Evolutionary conservation across 2,113 vertebrate species (phyloP), one percentile per base, ranked within the genome.

Genomic region (Hemichromis elongatus): DNA sequence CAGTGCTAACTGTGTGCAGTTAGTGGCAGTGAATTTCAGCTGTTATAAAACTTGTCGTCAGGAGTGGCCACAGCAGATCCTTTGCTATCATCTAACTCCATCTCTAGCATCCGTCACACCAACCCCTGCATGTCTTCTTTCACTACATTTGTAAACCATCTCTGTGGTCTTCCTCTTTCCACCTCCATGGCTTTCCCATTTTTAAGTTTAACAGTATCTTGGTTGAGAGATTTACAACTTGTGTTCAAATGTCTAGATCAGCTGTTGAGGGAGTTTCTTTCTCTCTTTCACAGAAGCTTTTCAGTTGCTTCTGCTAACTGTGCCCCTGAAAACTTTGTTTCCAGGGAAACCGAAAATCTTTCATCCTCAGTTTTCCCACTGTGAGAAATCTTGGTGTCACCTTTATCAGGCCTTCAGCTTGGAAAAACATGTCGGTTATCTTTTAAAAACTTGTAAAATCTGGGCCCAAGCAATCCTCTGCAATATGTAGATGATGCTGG

Each of bases 21-120:
- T 35, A 2, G 9, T 37, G 35, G 35, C 9, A 37, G 35, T 37
- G 35, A 9, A 37, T 37, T 9, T 37, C 8, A 37, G 35, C 35
- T 37, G 35, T 37, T 37, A 37, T 37, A 9, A 37, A 9, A 37
- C 35, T 37, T 37, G 35, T 35, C 35, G 3, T 37, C 33, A 35
- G 33, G 33, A 35, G 33, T 8, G 33, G 7, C 33, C 33, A 9
- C 33, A 35, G 33, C 33, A 35, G 33, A 9, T 35, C 33, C 8
- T 7, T 56, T 56, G 4, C 54, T 56, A 14, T 56, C 21, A 26
- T 56, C 54, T 0, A 0, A 14, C 12, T 3, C 54, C 54, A 56
- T 14, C 21, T 56, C 54, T 26, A 26, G 21, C 4, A 12, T 56
- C 54, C 14, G 21, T 56, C 54, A 26, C 21, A 56, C 54, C 24